Conservation (phyloP, 2,888 invertebrate genomes). For the Eupithecia pulchellata region DNA sequence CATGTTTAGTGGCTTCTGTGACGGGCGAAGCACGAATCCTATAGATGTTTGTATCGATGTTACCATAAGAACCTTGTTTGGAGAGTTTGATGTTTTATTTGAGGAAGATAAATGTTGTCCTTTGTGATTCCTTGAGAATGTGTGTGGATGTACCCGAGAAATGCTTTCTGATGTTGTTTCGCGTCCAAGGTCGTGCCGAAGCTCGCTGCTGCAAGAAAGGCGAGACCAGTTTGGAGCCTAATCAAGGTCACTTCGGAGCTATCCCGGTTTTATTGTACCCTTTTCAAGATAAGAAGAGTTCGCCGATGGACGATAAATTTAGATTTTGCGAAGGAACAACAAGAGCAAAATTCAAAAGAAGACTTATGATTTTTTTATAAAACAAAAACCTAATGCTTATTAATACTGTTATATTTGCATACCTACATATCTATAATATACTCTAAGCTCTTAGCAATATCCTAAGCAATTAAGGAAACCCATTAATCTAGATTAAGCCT, state of each 20-base stretch:
- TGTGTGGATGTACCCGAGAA: slow-evolving; percentile 21
- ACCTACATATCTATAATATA: not conserved
- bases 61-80: slow-evolving; percentile 46
- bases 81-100: slow-evolving; percentile 14
- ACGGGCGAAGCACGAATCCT: slow-evolving; percentile 71
- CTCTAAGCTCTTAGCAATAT: slow-evolving; percentile 30
- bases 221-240: slow-evolving; percentile 10
- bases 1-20: slow-evolving; percentile 83
- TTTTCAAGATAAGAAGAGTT: slow-evolving; percentile 6
- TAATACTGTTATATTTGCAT: slow-evolving; percentile 2
- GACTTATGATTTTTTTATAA: not conserved
- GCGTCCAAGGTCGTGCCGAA: slow-evolving; percentile 1
- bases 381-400: not conserved
- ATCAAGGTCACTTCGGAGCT: slow-evolving; percentile 4
- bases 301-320: not conserved
- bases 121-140: slow-evolving; percentile 21
- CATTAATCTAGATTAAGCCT: slow-evolving; percentile 17
- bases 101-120: slow-evolving; percentile 36
- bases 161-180: slow-evolving; percentile 13
- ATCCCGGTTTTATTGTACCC: slow-evolving; percentile 7
- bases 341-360: not conserved
- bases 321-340: not conserved
- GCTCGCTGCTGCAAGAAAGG: not conserved
- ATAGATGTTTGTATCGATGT: slow-evolving; percentile 75
- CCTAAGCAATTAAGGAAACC: slow-evolving; percentile 24